These are phyloP conservation scores for Ophiothrix spiculata DNA, from an alignment of 35 echinoderm and acorn worm species.

Conservation along the genomic window DNA sequence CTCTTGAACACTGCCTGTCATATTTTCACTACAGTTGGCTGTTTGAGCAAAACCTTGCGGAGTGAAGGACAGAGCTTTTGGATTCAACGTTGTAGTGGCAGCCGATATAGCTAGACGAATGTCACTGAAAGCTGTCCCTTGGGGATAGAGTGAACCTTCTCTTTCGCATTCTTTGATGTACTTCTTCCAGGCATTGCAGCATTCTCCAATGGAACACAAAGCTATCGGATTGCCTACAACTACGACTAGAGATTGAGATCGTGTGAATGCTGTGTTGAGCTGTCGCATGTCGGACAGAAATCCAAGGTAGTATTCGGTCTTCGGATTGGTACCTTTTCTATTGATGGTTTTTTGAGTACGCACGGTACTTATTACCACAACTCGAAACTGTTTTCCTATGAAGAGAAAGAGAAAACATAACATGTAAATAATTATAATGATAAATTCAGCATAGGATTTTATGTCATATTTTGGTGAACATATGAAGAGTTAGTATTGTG, in stretches of 20 bases:
- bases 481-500: too few relatives aligned
- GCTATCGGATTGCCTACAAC: constrained; percentile 81
- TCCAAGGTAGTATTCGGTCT: constrained; percentile 31
- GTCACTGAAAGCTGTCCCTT: constrained; percentile 8
- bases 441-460: too few relatives aligned
- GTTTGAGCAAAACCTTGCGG: neutral
- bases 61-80: constrained; percentile 40
- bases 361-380: constrained; percentile 84
- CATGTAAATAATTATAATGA: too few relatives aligned
- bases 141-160: constrained; percentile 38
- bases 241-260: constrained; percentile 66
- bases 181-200: constrained; percentile 58
- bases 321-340: constrained; percentile 32
- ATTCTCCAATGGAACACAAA: constrained; percentile 61
- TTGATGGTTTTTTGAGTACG: constrained; percentile 66
- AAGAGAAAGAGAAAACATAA: too few relatives aligned
- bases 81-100: constrained; percentile 45
- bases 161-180: constrained; percentile 64
- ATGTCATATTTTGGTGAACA: too few relatives aligned
- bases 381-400: constrained; percentile 76
- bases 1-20: too few relatives aligned
- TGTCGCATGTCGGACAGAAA: constrained; percentile 74
- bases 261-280: constrained; percentile 85
- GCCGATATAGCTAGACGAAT: constrained; percentile 51
- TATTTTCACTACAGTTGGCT: too few relatives aligned